Percentiles rank a stretch among this genome's conserved stretches.
Evolutionary conservation across 2,797 vertebrate species (phyloP).

Genomic region (Nothura maculosa): DNA sequence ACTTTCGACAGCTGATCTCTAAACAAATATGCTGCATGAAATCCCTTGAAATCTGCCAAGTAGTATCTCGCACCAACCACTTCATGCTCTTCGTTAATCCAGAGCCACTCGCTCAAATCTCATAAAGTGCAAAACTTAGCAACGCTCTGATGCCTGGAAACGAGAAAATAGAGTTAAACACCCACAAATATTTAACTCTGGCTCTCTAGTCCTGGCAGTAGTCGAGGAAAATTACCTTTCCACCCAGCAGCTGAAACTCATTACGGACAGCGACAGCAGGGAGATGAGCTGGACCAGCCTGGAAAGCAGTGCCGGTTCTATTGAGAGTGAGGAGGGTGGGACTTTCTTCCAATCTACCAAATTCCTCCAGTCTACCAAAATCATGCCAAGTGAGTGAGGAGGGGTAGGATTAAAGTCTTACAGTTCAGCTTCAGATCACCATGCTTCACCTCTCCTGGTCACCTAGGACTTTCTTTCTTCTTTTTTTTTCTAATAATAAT

Average conservation of each 20-base stretch:
- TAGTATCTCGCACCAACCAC: neutral
- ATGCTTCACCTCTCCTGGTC: neutral
- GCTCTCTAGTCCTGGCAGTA: conserved; percentile 52
- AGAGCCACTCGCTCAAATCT: neutral
- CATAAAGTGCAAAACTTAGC: neutral
- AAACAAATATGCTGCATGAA: conserved; percentile 10
- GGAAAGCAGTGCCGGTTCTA: neutral
- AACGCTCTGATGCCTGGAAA: conserved; percentile 46
- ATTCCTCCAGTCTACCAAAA: conserved; percentile 32
- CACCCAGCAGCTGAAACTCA: conserved; percentile 65
- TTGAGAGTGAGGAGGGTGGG: neutral
- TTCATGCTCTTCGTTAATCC: neutral
- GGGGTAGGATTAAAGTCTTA: conserved; percentile 14
- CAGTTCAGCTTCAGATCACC: neutral
- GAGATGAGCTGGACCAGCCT: conserved; percentile 32
- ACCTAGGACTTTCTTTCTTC: neutral
- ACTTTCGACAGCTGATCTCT: conserved; percentile 47
- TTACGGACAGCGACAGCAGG: conserved; percentile 32
- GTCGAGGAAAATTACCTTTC: conserved; percentile 74
- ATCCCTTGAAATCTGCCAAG: conserved; percentile 40
- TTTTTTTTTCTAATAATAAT: neutral
- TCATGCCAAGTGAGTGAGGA: conserved; percentile 11
- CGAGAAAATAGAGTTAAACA: conserved; percentile 68
- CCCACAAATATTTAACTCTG: conserved; percentile 65
- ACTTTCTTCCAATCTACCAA: conserved; percentile 12